phyloP scores from a whole-genome alignment of 64 coral and sea anemone species.

The Dendrophyllia cribrosa region DNA sequence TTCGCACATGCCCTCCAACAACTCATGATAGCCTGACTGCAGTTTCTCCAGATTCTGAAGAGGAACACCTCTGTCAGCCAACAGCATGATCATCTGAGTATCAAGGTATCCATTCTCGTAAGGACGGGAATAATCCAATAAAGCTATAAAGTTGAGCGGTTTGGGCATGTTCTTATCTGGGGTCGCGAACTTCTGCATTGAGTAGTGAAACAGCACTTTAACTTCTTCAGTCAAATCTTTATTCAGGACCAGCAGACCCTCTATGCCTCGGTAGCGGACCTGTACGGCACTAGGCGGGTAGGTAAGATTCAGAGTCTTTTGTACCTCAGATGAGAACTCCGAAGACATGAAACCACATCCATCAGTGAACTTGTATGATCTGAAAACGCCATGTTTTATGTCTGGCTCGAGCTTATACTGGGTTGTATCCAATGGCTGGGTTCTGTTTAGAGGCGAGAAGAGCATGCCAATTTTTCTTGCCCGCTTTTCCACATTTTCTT shows the following conservation, averaged over 20 bases:
- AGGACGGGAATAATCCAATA: conserved; percentile 70
- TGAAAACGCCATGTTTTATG: conserved; percentile 28
- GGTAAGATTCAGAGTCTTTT: not conserved
- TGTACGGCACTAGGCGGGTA: conserved; percentile 66
- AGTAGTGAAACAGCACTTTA: conserved; percentile 60
- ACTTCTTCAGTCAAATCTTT: not conserved
- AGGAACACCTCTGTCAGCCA: conserved; percentile 56
- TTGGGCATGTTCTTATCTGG: conserved; percentile 47
- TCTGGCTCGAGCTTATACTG: conserved; percentile 26
- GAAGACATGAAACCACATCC: conserved; percentile 73
- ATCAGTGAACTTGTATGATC: conserved; percentile 57
- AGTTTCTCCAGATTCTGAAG: conserved; percentile 46
- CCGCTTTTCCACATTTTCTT: conserved; percentile 27
- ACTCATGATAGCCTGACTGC: conserved; percentile 59
- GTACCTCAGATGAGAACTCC: conserved; percentile 36
- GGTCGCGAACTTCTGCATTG: conserved; percentile 56
- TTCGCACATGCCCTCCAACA: conserved; percentile 45
- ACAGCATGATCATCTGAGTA: conserved; percentile 51
- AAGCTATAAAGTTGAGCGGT: conserved; percentile 10
- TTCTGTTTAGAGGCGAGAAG: conserved; percentile 52
- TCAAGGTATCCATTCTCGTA: conserved; percentile 69
- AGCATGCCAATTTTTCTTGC: conserved; percentile 56
- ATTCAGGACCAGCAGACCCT: conserved; percentile 54
- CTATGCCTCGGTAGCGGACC: conserved; percentile 67
- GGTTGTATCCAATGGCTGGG: not conserved